phyloP scores from a whole-genome alignment of 2,113 vertebrate genomes.

The Hydrolagus affinis region DNA sequence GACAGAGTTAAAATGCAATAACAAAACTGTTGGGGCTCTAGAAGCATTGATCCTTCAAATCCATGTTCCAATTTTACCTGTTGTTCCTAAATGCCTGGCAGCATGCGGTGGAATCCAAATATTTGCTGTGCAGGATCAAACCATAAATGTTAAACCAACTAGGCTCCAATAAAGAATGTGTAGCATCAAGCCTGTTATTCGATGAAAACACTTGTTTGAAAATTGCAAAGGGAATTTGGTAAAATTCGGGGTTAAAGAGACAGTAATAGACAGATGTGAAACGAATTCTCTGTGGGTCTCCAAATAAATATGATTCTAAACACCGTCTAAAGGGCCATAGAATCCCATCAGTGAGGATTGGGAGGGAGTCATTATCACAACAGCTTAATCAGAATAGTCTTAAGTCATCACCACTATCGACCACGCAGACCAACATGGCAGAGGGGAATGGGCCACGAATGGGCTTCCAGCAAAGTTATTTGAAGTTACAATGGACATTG shows the following conservation, averaged over 20 bases:
- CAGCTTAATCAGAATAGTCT: too few relatives aligned
- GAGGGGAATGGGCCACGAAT: too few relatives aligned
- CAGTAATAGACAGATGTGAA: not conserved
- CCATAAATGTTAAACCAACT: not conserved
- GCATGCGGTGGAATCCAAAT: not conserved
- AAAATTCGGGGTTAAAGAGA: not conserved
- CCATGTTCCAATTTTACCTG: not conserved
- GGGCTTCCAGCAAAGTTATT: too few relatives aligned
- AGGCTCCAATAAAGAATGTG: not conserved
- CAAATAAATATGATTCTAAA: too few relatives aligned
- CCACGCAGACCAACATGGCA: too few relatives aligned
- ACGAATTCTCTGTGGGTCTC: not conserved
- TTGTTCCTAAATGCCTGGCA: not conserved
- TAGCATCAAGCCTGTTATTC: not conserved
- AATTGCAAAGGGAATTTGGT: not conserved
- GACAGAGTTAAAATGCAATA: not conserved
- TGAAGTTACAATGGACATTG: too few relatives aligned
- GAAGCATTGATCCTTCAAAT: not conserved
- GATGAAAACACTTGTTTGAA: not conserved
- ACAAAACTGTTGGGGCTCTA: not conserved
- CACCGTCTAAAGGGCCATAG: too few relatives aligned
- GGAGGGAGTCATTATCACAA: too few relatives aligned
- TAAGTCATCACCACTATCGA: too few relatives aligned
- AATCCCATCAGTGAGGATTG: too few relatives aligned
- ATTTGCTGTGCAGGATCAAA: not conserved